Base-by-base conservation (phyloP, 2,113 vertebrate genomes). In the Brachypteracias leptosomus region DNA sequence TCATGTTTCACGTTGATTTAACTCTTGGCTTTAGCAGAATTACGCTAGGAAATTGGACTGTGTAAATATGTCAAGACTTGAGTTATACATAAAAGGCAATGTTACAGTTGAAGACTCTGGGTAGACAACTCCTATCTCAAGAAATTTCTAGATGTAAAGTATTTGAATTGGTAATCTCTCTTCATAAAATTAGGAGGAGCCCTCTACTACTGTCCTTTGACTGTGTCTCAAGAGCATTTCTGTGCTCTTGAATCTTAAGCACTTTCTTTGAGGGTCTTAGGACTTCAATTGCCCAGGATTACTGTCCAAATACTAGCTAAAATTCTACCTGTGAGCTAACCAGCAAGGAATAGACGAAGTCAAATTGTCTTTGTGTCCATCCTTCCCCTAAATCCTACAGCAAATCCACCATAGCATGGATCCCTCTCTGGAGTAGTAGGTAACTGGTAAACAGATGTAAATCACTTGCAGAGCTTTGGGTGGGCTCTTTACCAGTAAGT, bases 361-460 rank as follows among this genome's bases (percentile, higher is more conserved):
- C 21, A 49, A 80, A 54, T 35, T 61, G 3, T 16, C 20, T 63
- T 78, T 61, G 4, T 11, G 11, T 79, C 11, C 19, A 75, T 75
- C 29, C 16, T 83, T 72, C 10, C 25, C 16, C 6, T 10, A 61
- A 15, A 62, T 68, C 4, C 40, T 57, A 18, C 28, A 73, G 24
- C 5, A 86, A 83, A 90, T 62, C 9, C 20, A 25, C 9, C 73
- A 10, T 5, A 36, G 16, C 15, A 46, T 29, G 24, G 2, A 47
- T 42, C 8, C 4, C 12, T 31, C 35, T 52, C 22, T 79, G 42
- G 38, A 31, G 13, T 61, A 51, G 8, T 51, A 66, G 21, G 25
- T 54, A 71, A 63, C 31, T 0, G 0, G 1, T 25, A 67, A 15
- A n/a, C 11, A n/a, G n/a, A 40, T 0, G 0, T 15, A 77, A 66